These are phyloP conservation scores for Microctonus hyperodae DNA, from an alignment of 2,888 invertebrate species.

Conservation along the genomic window DNA sequence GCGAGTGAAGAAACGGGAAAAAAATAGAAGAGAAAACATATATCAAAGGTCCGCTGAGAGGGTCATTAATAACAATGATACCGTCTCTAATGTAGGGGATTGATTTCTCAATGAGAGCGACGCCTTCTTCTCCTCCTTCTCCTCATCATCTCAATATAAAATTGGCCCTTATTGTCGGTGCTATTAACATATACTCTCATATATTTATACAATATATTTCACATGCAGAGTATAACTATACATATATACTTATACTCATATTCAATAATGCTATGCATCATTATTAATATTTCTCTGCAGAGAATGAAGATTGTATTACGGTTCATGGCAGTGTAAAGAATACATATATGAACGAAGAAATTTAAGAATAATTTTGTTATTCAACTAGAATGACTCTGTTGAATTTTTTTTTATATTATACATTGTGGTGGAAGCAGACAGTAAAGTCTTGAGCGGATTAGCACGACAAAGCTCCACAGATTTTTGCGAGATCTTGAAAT, in stretches of 20 bases:
- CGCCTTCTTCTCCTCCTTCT: constrained; percentile 1
- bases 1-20: no score
- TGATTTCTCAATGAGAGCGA: constrained; percentile 16
- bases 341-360: not conserved
- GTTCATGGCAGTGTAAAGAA: not conserved
- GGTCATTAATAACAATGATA: constrained; percentile 21
- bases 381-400: not conserved
- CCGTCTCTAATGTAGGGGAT: constrained; percentile 12
- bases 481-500: constrained; percentile 14
- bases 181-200: not conserved
- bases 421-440: constrained; percentile 1
- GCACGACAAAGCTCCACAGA: not conserved
- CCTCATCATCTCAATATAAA: constrained; percentile 9
- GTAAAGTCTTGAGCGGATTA: constrained; percentile 6
- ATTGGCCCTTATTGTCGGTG: constrained; percentile 24
- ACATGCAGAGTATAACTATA: no score
- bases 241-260: not conserved
- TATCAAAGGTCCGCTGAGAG: constrained; percentile 11
- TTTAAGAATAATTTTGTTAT: not conserved
- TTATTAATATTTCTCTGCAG: constrained; percentile 23
- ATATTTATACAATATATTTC: no score
- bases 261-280: constrained; percentile 3
- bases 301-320: not conserved
- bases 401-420: constrained; percentile 13
- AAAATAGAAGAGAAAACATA: not conserved